These are phyloP conservation scores for Zeus faber DNA, from an alignment of 2,113 vertebrate genomes.

Conservation along the genomic window DNA sequence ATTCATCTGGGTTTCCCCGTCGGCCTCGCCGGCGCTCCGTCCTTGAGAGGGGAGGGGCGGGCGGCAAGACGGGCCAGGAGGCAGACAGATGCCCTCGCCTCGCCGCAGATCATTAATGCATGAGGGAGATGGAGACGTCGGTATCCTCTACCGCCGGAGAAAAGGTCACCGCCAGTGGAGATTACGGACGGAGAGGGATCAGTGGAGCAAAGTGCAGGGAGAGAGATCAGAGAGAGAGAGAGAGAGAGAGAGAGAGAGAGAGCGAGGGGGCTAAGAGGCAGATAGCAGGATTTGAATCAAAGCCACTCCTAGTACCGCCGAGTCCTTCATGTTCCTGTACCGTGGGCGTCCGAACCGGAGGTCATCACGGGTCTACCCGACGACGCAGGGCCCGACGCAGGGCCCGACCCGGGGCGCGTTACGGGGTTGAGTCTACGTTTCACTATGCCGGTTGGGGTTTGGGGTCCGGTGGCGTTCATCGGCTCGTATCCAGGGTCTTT, in stretches of 20 bases:
- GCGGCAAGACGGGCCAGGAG: slow-evolving; percentile 54
- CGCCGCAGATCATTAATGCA: slow-evolving; percentile 76
- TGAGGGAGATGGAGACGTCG: slow-evolving; percentile 71
- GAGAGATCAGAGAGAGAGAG: slow-evolving; percentile 20
- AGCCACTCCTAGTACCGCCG: too few relatives aligned
- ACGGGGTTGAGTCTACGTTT: too few relatives aligned
- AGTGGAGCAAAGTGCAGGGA: slow-evolving; percentile 32
- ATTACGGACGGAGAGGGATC: slow-evolving; percentile 47
- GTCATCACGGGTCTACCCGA: too few relatives aligned
- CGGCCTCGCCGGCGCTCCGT: slow-evolving; percentile 31
- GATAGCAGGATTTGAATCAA: too few relatives aligned
- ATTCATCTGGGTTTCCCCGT: slow-evolving; percentile 18
- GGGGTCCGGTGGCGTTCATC: too few relatives aligned
- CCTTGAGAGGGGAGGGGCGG: slow-evolving; percentile 57
- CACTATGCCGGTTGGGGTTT: too few relatives aligned
- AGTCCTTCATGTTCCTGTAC: too few relatives aligned
- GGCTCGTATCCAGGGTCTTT: too few relatives aligned
- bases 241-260: slow-evolving; percentile 17
- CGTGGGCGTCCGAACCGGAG: too few relatives aligned
- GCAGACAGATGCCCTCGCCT: slow-evolving; percentile 72
- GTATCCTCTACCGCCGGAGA: slow-evolving; percentile 72
- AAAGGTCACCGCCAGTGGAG: slow-evolving; percentile 63
- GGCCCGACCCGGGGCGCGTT: too few relatives aligned
- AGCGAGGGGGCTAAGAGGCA: slow-evolving; percentile 9
- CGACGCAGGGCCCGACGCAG: too few relatives aligned